Base-by-base conservation (phyloP, 2,888 invertebrate genomes). In the Sphinx pinastri region DNA sequence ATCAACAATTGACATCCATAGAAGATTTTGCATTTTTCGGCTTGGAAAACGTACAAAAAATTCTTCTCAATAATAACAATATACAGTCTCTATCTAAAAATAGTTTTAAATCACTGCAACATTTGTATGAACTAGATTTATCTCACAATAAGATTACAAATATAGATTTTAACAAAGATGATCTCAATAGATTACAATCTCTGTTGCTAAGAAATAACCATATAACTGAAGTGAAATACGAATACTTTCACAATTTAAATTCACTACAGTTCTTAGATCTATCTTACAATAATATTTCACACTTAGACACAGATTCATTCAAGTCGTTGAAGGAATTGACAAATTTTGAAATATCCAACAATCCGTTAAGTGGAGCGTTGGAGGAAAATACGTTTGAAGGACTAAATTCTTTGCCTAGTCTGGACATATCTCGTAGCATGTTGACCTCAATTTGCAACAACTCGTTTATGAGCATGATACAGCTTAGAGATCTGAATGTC, bases 21-120 rank as follows among this genome's bases (percentile, higher is more conserved):
- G 84, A 84, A 72, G 85, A 91, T 72, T 87, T 79, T 71, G 84
- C 89, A 11, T 91, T 92, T 73, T 72, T 77, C 47, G 87, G 88
- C 6, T 73, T 90, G 5, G 71, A 72, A 10, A 77, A 74, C 14
- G 68, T 91, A 8, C 70, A 74, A 12, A 74, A 71, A 3, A 79
- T 92, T 38, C 72, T 81, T 49, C 77, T 92, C 10, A 86, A 85
- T 71, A 84, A 87, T 74, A 92, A 92, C 68, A 75, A 75, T 19
- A 82, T 92, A 47, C 60, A 74, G 49, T 74, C 69, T 13, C 55
- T 92, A 66, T 79, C 83, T 3, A 72, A 75, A 47, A 76, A 83
- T 52, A 81, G 87, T 66, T 90, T 92, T 70, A 81, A 74, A 71
- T 75, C 76, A 13, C 73, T 91, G 6, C 66, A 52, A 8, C 77